Base-by-base conservation (phyloP, 2,888 invertebrate genomes). In the Monopis laevigella region DNA sequence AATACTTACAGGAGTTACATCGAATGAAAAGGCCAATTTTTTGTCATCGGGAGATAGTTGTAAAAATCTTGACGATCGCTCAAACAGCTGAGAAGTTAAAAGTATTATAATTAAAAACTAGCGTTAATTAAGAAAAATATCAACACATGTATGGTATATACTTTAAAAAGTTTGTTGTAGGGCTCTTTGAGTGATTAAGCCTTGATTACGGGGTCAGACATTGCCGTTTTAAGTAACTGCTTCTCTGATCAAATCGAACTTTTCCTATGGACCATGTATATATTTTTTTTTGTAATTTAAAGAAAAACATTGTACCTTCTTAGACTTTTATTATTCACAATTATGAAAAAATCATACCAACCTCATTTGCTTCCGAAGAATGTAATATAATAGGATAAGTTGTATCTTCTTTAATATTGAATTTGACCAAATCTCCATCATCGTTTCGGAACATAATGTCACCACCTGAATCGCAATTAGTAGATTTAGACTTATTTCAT, bases 41-140 rank as follows among this genome's bases (percentile, higher is more conserved):
- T 49, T 53, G 1, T 61, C 53, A 41, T 73, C 68, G 0, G 74
- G 49, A 2, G 74, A 71, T 5, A 74, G 21, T 26, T 56, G 47
- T 17, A 51, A 59, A 8, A 71, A 63, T 40, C 72, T 53, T 2
- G 67, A 59, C 1, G 78, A 67, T 42, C 61, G 66, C 45, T 70
- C 71, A 8, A 78, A 21, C 12, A 36, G 36, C 36, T 36, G 36
- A 3, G 11, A 36, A 13, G 17, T 10, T 14, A 32, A 13, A 5
- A 24, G 5, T 7, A 24, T 24, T 24, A 24, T 5, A 24, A 24
- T 24, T n/a, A n/a, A n/a, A n/a, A n/a, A n/a, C n/a, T n/a, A n/a
- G n/a, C n/a, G n/a, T n/a, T n/a, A n/a, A n/a, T n/a, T n/a, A 24
- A 7, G 10, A 24, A 24, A 7, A 24, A 24, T 24, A 24, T 10